These are phyloP conservation scores for Aquatica leii DNA, from an alignment of 2,888 invertebrate genomes.

Conservation along the genomic window DNA sequence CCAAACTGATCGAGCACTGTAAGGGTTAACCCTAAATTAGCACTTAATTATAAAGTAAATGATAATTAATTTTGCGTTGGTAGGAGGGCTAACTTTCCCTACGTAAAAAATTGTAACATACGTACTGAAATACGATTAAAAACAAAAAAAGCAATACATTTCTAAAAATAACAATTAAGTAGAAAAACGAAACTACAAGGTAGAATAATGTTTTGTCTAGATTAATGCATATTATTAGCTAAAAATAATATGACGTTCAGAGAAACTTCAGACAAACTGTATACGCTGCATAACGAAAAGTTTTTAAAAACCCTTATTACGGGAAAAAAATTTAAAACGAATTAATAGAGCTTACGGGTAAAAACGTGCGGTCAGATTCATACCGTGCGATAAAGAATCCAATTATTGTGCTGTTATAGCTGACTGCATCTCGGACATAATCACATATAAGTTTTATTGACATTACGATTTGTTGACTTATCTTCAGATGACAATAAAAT, in stretches of 20 bases:
- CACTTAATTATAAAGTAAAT: too few species aligned
- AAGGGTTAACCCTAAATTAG: too few species aligned
- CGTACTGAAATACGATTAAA: neutral
- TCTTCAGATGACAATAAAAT: conserved; percentile 37
- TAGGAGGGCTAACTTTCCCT: too few species aligned
- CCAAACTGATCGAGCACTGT: too few species aligned
- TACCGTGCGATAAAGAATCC: conserved; percentile 39
- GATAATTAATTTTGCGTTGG: too few species aligned
- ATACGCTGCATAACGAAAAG: conserved; percentile 50
- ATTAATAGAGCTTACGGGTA: conserved; percentile 45
- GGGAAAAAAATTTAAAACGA: conserved; percentile 32
- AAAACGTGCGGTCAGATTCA: conserved; percentile 45
- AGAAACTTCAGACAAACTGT: conserved; percentile 48
- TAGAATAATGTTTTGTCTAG: conserved; percentile 21
- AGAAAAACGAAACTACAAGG: neutral
- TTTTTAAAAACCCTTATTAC: conserved; percentile 51
- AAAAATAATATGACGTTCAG: conserved; percentile 50
- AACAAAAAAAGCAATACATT: neutral
- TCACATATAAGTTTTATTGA: conserved; percentile 46
- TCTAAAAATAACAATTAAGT: neutral
- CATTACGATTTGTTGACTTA: conserved; percentile 40
- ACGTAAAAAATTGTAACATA: too few species aligned
- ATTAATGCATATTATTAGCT: conserved; percentile 49
- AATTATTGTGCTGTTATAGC: conserved; percentile 47
- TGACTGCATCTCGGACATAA: conserved; percentile 45